Conservation (phyloP, 2,797 vertebrate genomes). For the Sphaeramia orbicularis region DNA sequence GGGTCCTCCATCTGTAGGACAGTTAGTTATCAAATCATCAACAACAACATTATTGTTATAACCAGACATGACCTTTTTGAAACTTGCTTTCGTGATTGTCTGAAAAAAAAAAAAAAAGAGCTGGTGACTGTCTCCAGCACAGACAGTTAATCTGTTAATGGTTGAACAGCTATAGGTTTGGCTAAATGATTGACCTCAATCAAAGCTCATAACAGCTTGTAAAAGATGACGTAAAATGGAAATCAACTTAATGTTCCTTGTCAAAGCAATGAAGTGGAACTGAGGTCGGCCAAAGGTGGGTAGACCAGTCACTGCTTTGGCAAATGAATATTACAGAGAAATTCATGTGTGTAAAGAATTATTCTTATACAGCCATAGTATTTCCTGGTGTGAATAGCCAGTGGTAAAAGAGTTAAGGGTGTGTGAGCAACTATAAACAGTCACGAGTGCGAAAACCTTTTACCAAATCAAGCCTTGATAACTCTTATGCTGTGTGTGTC, state of each 20-base stretch:
- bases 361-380: not conserved
- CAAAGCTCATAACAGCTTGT: slow-evolving; percentile 51
- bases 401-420: slow-evolving; percentile 19
- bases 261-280: slow-evolving; percentile 44
- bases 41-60: not conserved
- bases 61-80: not conserved
- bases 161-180: slow-evolving; percentile 39
- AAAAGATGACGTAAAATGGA: slow-evolving; percentile 45
- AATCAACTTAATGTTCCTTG: slow-evolving; percentile 37
- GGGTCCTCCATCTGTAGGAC: slow-evolving; percentile 97
- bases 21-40: slow-evolving; percentile 42
- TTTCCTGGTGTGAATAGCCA: slow-evolving; percentile 24
- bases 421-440: slow-evolving; percentile 41
- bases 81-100: not conserved
- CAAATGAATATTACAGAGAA: slow-evolving; percentile 3
- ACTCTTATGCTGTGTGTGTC: not conserved
- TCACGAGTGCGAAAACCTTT: slow-evolving; percentile 40
- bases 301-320: not conserved
- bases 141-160: slow-evolving; percentile 43
- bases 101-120: slow-evolving; percentile 1
- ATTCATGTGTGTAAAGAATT: not conserved
- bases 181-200: slow-evolving; percentile 76
- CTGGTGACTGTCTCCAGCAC: not conserved
- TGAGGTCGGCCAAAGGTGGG: slow-evolving; percentile 57
- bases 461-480: slow-evolving; percentile 31